Conservation (phyloP, 2,113 vertebrate species). For the Microcebus murinus region DNA sequence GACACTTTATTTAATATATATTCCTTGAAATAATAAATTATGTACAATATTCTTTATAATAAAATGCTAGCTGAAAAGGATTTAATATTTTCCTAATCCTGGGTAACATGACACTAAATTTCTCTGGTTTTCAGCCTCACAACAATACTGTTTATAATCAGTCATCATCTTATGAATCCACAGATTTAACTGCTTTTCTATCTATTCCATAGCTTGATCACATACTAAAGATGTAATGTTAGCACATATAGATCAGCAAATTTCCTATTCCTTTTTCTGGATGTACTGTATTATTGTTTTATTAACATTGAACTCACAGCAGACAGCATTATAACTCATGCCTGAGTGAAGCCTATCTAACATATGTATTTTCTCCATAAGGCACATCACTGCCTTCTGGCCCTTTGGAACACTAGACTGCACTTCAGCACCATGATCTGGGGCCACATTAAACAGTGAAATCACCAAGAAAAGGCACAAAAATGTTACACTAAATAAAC, state of each 20-base stretch:
- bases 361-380: not conserved
- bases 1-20: not conserved
- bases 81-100: not conserved
- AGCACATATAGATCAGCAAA: not conserved
- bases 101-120: not conserved
- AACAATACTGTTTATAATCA: not conserved
- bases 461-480: not conserved
- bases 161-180: not conserved
- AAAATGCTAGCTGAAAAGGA: not conserved
- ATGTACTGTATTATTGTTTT: slow-evolving; percentile 1
- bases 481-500: not conserved
- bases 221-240: not conserved
- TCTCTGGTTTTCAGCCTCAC: not conserved
- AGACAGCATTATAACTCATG: not conserved
- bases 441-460: not conserved
- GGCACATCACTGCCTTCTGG: not conserved
- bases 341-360: not conserved
- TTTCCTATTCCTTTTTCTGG: slow-evolving; percentile 28
- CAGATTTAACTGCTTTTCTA: slow-evolving; percentile 7
- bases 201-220: not conserved
- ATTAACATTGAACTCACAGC: not conserved
- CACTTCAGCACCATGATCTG: not conserved
- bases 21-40: not conserved
- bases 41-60: not conserved
- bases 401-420: not conserved